A percentile compares a stretch with the other conserved stretches of the same genome.
Conservation (phyloP, 2,113 vertebrate species). For the Calypte anna region DNA sequence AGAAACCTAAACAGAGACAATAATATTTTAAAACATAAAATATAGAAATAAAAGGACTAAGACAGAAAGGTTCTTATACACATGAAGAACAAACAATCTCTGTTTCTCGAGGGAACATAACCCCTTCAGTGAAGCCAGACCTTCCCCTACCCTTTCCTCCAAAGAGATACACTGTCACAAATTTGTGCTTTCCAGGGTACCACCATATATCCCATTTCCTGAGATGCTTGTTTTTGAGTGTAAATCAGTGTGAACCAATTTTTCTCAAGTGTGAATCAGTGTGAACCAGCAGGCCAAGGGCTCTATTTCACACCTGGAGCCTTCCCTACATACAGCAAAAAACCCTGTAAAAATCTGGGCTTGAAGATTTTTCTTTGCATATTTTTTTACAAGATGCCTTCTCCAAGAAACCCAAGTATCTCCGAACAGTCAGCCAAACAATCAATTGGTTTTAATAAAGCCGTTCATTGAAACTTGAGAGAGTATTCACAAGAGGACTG, state of each 20-base stretch:
- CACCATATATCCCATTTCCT: not conserved
- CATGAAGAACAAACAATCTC: not conserved
- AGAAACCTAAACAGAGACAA: not conserved
- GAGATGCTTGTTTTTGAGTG: not conserved
- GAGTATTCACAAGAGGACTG: not conserved
- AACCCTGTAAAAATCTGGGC: not conserved
- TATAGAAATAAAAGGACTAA: not conserved
- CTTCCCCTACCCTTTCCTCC: not conserved
- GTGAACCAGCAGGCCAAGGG: not conserved
- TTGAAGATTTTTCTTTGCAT: not conserved
- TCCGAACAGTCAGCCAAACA: slow-evolving; percentile 36
- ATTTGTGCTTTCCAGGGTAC: not conserved
- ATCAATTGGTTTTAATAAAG: not conserved
- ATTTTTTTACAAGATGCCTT: slow-evolving; percentile 23
- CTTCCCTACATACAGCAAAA: not conserved
- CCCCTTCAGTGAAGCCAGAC: not conserved
- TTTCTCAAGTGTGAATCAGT: not conserved
- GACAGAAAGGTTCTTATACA: not conserved
- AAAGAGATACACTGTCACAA: not conserved
- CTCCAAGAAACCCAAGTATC: not conserved
- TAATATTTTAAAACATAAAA: not conserved
- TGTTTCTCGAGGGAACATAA: fast-evolving
- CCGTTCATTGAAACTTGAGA: not conserved
- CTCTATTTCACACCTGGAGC: not conserved
- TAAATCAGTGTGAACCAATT: not conserved